Percentiles rank a stretch among this genome's conserved stretches.
phyloP scores from a whole-genome alignment of 1,140 invertebrate species.

The Drosophila yakuba region DNA sequence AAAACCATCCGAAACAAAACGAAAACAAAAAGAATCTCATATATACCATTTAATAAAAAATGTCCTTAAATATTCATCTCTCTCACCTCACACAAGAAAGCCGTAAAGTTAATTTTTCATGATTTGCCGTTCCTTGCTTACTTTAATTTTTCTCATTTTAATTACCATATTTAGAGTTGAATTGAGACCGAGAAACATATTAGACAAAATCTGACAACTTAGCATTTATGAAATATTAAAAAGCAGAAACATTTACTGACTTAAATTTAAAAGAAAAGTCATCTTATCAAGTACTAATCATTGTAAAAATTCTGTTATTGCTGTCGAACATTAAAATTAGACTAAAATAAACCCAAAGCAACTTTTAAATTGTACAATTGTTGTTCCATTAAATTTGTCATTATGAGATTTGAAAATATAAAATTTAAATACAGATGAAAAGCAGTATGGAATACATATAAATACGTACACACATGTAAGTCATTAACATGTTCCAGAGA shows the following conservation, averaged over 20 bases:
- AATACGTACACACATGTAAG: conserved; percentile 47
- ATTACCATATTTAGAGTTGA: conserved; percentile 27
- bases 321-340: conserved; percentile 55
- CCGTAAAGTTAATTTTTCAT: neutral
- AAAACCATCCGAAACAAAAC: conserved; percentile 36
- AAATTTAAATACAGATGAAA: conserved; percentile 59
- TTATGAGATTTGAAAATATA: conserved; percentile 62
- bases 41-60: conserved; percentile 42
- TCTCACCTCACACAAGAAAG: neutral
- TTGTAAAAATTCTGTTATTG: conserved; percentile 72
- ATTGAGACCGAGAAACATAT: conserved; percentile 30
- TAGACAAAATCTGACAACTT: conserved; percentile 37
- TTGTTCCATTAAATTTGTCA: conserved; percentile 79
- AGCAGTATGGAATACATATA: conserved; percentile 38
- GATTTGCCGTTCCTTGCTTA: conserved; percentile 29
- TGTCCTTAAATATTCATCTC: conserved; percentile 29
- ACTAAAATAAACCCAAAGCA: conserved; percentile 36
- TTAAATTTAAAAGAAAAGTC: conserved; percentile 39
- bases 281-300: conserved; percentile 47
- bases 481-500: conserved; percentile 48
- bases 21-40: conserved; percentile 18
- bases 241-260: conserved; percentile 33
- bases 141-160: conserved; percentile 7
- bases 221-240: conserved; percentile 52
- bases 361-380: conserved; percentile 74